A percentile compares a stretch with the other conserved stretches of the same genome.
These are phyloP conservation scores for Talpa occidentalis DNA, from an alignment of 2,113 vertebrate species.

Conservation along the genomic window DNA sequence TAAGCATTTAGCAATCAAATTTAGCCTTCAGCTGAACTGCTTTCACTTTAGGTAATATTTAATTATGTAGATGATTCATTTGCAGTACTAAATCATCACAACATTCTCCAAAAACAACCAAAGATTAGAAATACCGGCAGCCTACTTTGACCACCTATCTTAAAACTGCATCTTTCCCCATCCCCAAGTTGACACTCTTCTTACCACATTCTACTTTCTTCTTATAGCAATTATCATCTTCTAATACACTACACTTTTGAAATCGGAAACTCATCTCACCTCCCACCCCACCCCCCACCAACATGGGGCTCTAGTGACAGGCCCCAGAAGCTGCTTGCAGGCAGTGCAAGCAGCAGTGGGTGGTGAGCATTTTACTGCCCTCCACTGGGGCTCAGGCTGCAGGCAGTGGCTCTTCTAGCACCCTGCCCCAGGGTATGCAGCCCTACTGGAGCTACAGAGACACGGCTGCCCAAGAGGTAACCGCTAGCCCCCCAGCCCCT, in stretches of 20 bases:
- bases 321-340: too few relatives aligned
- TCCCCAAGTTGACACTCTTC: neutral
- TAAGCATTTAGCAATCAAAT: neutral
- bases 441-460: too few relatives aligned
- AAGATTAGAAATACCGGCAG: neutral
- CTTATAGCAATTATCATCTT: neutral
- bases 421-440: too few relatives aligned
- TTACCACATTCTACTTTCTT: neutral
- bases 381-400: too few relatives aligned
- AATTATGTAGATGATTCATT: neutral
- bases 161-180: neutral
- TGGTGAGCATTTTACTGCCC: too few relatives aligned
- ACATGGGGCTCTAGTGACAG: too few relatives aligned
- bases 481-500: too few relatives aligned
- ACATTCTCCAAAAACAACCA: neutral
- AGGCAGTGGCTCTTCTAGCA: too few relatives aligned
- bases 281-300: too few relatives aligned
- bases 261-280: too few relatives aligned
- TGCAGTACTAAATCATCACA: slow-evolving; percentile 4
- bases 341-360: too few relatives aligned
- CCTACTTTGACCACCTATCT: neutral
- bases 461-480: too few relatives aligned
- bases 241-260: neutral
- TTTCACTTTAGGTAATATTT: slow-evolving; percentile 22
- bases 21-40: neutral